Conservation (phyloP, 2,113 vertebrate genomes). For the Choloepus hoffmanni region DNA sequence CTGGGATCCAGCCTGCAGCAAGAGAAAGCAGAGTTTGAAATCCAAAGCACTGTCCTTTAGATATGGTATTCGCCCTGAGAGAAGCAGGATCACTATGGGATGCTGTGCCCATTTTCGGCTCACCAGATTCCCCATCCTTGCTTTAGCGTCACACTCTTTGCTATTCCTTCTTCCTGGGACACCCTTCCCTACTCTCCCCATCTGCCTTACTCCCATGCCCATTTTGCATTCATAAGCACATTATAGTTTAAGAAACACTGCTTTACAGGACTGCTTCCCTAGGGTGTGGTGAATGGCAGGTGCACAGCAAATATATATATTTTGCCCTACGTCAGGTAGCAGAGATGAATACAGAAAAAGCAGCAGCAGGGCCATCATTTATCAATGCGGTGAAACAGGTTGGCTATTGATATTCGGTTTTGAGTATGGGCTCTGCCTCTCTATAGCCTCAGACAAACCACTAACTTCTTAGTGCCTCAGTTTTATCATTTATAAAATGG, state of each 20-base stretch:
- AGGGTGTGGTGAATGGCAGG: not conserved
- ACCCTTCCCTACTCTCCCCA: not conserved
- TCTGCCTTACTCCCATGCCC: not conserved
- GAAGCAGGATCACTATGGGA: not conserved
- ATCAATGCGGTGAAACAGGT: no score
- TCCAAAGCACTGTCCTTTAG: not conserved
- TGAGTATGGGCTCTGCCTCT: not conserved
- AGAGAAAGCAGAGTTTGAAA: not conserved
- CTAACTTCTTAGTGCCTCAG: not conserved
- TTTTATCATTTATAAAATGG: not conserved
- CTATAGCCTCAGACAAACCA: not conserved
- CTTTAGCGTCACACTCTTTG: not conserved
- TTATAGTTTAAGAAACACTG: not conserved
- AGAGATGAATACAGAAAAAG: not conserved
- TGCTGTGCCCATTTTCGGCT: not conserved
- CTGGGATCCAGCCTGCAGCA: not conserved
- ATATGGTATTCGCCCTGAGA: not conserved
- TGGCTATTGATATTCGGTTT: rapidly evolving
- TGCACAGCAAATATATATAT: not conserved
- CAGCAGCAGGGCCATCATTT: no score
- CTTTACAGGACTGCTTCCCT: rapidly evolving
- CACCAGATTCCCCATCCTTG: not conserved
- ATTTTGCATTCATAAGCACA: rapidly evolving
- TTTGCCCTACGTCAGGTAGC: not conserved
- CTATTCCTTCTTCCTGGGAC: not conserved